Percentiles rank a stretch among this genome's conserved stretches.
These are phyloP conservation scores for Morone chrysops DNA, from an alignment of 2,113 vertebrate genomes.

Conservation along the genomic window DNA sequence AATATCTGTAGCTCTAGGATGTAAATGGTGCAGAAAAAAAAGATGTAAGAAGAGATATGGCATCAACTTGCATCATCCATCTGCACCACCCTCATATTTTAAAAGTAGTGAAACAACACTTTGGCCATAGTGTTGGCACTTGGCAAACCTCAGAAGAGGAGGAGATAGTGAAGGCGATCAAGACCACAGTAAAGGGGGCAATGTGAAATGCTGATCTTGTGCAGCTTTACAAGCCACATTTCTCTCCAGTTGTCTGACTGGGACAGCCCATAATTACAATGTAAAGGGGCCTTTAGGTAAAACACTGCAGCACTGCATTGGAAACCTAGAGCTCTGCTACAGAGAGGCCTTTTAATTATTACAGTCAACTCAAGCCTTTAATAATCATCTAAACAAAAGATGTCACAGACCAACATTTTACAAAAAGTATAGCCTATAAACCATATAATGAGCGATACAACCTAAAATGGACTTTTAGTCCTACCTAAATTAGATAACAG, in stretches of 20 bases:
- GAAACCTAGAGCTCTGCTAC: neutral
- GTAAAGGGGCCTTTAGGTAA: neutral
- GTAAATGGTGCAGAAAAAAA: neutral
- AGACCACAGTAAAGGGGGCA: neutral
- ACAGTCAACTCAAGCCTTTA: neutral
- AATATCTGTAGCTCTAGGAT: neutral
- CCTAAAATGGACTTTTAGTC: neutral
- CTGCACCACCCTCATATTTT: neutral
- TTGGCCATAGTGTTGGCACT: neutral
- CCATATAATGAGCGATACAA: neutral
- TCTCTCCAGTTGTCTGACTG: neutral
- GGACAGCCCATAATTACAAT: neutral
- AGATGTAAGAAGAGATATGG: neutral
- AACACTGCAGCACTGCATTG: neutral
- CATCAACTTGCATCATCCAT: neutral
- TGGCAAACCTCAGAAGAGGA: neutral
- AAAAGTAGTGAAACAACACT: neutral
- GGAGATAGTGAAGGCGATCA: neutral
- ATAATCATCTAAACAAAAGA: neutral
- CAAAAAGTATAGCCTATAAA: neutral
- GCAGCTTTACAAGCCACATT: neutral
- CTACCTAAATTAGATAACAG: neutral
- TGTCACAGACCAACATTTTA: neutral
- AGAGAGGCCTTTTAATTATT: neutral
- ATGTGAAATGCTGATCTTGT: neutral